Base-by-base conservation (phyloP, 2,888 invertebrate species). In the Harpalus rubripes region DNA sequence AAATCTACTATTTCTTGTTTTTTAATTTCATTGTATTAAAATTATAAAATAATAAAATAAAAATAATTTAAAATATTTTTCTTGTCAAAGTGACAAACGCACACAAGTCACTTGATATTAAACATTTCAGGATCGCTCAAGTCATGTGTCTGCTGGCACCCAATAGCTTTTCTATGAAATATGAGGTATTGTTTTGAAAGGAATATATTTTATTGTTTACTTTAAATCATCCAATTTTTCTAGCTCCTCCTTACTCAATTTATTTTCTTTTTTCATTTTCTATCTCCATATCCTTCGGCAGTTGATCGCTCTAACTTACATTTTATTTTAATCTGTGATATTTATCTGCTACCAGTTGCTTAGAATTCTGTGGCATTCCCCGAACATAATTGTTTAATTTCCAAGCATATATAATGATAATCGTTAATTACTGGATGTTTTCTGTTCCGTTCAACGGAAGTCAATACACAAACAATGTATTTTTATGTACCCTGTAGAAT, bases 301-400 rank as follows among this genome's bases (percentile, higher is more conserved):
- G 44, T 74, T 74, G 72, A 41, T 2, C 18, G 41, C 72, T 18
- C 18, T 44, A 18, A 52, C 26, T 26, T 12, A 41, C 68, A 68
- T 44, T 78, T 78, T 78, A 58, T 18, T 83, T 83, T 76, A 61
- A 83, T 61, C 83, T 83, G 83, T 83, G 83, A 83, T 83, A 83
- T 41, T 72, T 41, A 76, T 7, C 18, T 18, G 22, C 16, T 41
- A 44, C 18, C 44, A 81, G 44, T 8, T 81, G 76, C 61, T 83
- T 83, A 59, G 83, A 83, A 81, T 44, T 41, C 16, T 41, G 16
- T 26, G 68, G 32, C 6, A 39, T 6, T 74, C 44, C 59, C 56
- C 10, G 68, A 52, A 32, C n/a, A 39, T 63, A 39, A 58, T 56
- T 10, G 32, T 78, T 32, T 65, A 58, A 58, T 72, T 76, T 58